phyloP scores from a whole-genome alignment of 1,140 invertebrate genomes.

The Thaumatotibia leucotreta region DNA sequence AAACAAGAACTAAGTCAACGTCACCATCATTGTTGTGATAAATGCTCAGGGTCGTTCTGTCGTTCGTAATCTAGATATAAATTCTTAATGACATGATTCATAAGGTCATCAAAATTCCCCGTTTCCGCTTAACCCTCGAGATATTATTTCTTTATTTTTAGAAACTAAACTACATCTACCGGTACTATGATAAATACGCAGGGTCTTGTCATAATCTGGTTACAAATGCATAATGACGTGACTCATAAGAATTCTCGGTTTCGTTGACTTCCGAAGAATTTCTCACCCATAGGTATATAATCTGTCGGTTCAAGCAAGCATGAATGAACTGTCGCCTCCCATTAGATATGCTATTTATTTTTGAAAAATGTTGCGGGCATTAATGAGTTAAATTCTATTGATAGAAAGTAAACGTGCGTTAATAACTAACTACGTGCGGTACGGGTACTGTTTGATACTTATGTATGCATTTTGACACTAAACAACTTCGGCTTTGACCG shows the following conservation, averaged over 20 bases:
- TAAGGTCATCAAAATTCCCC: background rate
- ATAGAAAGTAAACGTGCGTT: too few species aligned
- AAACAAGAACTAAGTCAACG: background rate
- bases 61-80: background rate
- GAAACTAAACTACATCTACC: background rate
- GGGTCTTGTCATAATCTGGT: background rate
- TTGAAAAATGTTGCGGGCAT: too few species aligned
- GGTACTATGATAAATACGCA: background rate
- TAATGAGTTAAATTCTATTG: too few species aligned
- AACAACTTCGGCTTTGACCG: too few species aligned
- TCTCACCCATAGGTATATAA: slow-evolving; percentile 6
- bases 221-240: slow-evolving; percentile 1
- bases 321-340: background rate
- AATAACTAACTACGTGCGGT: too few species aligned
- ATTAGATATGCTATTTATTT: background rate
- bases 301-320: background rate
- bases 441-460: too few species aligned
- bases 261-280: slow-evolving; percentile 6
- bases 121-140: background rate
- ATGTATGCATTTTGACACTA: too few species aligned
- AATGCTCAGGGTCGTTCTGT: background rate
- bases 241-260: slow-evolving; percentile 6
- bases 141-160: background rate
- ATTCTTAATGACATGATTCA: background rate
- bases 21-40: background rate